phyloP scores from a whole-genome alignment of 2,888 invertebrate genomes.

The Augochlorella aurata region DNA sequence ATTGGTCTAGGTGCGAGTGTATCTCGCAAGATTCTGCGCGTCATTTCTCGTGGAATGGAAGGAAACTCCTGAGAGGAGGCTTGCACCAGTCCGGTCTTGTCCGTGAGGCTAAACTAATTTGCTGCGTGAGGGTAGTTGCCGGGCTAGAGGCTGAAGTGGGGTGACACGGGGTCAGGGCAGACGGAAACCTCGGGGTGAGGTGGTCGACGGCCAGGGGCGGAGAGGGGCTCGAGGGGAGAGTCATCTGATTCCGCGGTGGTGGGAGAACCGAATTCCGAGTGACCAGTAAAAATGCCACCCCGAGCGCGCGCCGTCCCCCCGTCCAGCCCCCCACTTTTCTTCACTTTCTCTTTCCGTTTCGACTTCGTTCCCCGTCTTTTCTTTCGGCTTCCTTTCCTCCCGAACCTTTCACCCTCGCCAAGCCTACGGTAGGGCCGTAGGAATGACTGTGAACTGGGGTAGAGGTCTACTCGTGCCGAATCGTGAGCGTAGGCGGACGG shows the following conservation, averaged over 20 bases:
- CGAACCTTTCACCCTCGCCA: slow-evolving; percentile 48
- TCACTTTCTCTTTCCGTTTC: slow-evolving; percentile 48
- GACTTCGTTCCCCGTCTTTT: slow-evolving; percentile 33
- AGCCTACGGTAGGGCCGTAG: slow-evolving; percentile 41
- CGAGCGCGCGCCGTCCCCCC: slow-evolving; percentile 31
- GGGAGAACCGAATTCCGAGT: slow-evolving; percentile 71
- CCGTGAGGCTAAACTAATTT: slow-evolving; percentile 74
- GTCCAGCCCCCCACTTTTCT: slow-evolving; percentile 18
- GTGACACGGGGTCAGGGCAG: slow-evolving; percentile 61
- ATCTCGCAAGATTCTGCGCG: slow-evolving; percentile 61
- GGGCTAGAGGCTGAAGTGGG: slow-evolving; percentile 62
- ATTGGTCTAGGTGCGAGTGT: slow-evolving; percentile 39
- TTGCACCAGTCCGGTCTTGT: slow-evolving; percentile 60
- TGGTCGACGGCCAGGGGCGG: slow-evolving; percentile 6
- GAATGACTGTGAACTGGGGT: slow-evolving; percentile 74
- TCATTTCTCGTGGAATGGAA: slow-evolving; percentile 63
- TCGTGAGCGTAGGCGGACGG: slow-evolving; percentile 58
- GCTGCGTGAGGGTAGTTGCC: slow-evolving; percentile 64
- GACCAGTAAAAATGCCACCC: slow-evolving; percentile 72
- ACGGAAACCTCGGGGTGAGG: slow-evolving; percentile 34
- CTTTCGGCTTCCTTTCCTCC: slow-evolving; percentile 45
- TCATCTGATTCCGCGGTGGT: slow-evolving; percentile 57
- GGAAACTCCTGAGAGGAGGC: slow-evolving; percentile 59
- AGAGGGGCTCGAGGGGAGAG: slow-evolving; percentile 35
- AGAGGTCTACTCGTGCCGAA: slow-evolving; percentile 68